Percentiles rank a stretch among this genome's conserved stretches.
phyloP scores from a whole-genome alignment of 2,113 vertebrate genomes.

The Alligator sinensis region DNA sequence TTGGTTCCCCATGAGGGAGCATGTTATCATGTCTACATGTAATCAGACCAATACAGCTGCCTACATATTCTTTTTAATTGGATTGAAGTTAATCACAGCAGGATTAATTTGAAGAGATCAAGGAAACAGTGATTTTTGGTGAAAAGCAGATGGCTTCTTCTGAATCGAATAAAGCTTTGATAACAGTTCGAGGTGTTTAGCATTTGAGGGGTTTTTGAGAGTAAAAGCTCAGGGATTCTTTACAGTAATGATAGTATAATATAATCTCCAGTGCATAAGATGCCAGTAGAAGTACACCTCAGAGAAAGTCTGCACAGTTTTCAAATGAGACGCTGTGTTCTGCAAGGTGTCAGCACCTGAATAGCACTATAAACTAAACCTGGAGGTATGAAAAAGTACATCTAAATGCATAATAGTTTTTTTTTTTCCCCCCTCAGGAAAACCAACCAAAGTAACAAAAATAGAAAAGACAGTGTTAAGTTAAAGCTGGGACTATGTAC shows the following conservation, averaged over 20 bases:
- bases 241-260: slow-evolving; percentile 30
- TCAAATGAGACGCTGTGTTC: slow-evolving; percentile 12
- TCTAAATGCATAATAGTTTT: not conserved
- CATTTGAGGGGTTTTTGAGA: slow-evolving; percentile 51
- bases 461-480: not conserved
- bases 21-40: slow-evolving; percentile 30
- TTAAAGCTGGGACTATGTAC: not conserved
- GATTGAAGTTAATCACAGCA: slow-evolving; percentile 72
- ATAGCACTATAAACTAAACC: rapidly evolving
- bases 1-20: not conserved
- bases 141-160: slow-evolving; percentile 65
- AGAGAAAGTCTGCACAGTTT: slow-evolving; percentile 22
- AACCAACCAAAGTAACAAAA: not conserved
- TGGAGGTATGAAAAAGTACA: rapidly evolving
- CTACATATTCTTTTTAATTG: slow-evolving; percentile 67
- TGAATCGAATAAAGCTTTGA: slow-evolving; percentile 47
- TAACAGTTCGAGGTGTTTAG: slow-evolving; percentile 39
- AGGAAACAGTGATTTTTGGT: slow-evolving; percentile 55
- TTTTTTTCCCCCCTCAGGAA: not conserved
- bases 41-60: slow-evolving; percentile 67
- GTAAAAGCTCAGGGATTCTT: slow-evolving; percentile 54
- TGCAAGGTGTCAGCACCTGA: not conserved
- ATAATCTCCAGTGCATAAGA: slow-evolving; percentile 36
- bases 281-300: slow-evolving; percentile 1
- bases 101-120: slow-evolving; percentile 72